Evolutionary conservation across 2,888 invertebrate species (phyloP), one percentile per base, ranked within the genome.

Genomic region (Callyntrura sp.): DNA sequence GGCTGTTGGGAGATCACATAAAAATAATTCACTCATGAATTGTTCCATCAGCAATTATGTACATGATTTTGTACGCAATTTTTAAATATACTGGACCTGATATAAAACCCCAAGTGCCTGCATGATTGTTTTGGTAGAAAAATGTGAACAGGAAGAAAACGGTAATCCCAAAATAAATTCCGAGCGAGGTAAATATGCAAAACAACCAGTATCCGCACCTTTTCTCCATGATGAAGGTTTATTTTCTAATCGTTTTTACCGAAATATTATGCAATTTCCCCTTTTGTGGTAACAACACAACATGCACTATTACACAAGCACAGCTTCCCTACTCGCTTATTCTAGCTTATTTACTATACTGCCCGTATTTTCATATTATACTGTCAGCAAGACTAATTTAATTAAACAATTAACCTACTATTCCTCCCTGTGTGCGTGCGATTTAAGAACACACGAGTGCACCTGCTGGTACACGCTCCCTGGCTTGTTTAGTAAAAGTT

Each of bases 61-160:
- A 68, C 11, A 68, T 68, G n/a, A n/a, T n/a, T n/a, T n/a, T n/a
- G n/a, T n/a, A n/a, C n/a, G n/a, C n/a, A n/a, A n/a, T n/a, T 17
- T 76, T 23, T 57, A 17, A 43, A 79, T 11, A 79, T 78, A 28
- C 11, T 35, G 48, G 86, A 93, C 93, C 93, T 73, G 93, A 93
- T 25, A 93, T 83, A 0, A 93, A 76, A 57, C 93, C 93, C 92
- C 92, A 93, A 4, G 85, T 83, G 65, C 93, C 93, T 23, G 92
- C 92, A 90, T 92, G 91, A 62, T 85, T 90, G 90, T 93, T 93
- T n/a, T 92, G 87, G 48, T 92, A 93, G 90, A 91, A 91, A 78
- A 93, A 93, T 35, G 93, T 93, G 62, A 93, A 93, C 11, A 93
- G 60, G 78, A 93, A 91, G 65, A 93, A 93, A 0, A 93, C 90